phyloP scores from a whole-genome alignment of 2,113 vertebrate species.

The Miniopterus natalensis region DNA sequence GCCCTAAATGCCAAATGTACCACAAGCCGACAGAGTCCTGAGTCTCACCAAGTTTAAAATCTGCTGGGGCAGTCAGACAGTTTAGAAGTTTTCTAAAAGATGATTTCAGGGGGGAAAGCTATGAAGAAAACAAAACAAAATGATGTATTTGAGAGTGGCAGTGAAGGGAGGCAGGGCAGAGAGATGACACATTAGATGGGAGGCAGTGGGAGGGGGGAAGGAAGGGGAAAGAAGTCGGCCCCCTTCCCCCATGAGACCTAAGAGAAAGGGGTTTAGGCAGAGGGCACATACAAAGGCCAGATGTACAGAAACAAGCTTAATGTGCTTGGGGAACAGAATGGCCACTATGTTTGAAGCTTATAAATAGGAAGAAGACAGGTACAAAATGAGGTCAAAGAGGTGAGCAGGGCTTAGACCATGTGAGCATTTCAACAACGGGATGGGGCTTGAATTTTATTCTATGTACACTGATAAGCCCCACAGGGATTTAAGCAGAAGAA shows the following conservation, averaged over 20 bases:
- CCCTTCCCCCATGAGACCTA: not conserved
- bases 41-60: not conserved
- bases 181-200: not conserved
- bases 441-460: not conserved
- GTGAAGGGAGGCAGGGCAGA: not conserved
- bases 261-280: not conserved
- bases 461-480: not conserved
- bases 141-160: not conserved
- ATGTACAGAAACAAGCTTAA: not conserved
- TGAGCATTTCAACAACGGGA: not conserved
- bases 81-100: not conserved
- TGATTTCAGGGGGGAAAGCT: not conserved
- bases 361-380: not conserved
- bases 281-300: not conserved
- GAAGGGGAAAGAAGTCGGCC: not conserved
- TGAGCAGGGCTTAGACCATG: not conserved
- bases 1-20: not conserved
- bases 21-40: fast-evolving
- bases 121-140: conserved; percentile 11
- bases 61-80: not conserved
- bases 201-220: not conserved
- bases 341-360: not conserved
- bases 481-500: not conserved
- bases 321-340: not conserved
- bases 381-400: not conserved